Percentiles rank a stretch among this genome's conserved stretches.
Conservation (phyloP, 2,797 vertebrate species). For the Sebastes dallii region DNA sequence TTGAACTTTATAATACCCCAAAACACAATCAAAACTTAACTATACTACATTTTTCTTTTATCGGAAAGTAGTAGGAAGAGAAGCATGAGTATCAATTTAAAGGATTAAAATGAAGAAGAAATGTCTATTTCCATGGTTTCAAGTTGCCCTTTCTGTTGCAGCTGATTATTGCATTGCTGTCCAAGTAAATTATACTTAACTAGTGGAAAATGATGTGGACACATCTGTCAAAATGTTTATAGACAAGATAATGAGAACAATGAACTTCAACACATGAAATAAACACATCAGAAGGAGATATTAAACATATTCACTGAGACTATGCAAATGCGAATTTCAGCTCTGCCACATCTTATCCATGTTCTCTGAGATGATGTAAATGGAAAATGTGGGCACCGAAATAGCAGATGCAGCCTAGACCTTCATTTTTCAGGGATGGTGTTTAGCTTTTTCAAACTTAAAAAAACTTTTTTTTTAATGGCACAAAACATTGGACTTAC, state of each 20-base stretch:
- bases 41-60: neutral
- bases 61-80: neutral
- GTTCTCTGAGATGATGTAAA: neutral
- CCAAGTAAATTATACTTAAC: neutral
- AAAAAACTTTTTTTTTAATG: neutral
- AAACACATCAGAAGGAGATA: neutral
- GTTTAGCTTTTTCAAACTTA: neutral
- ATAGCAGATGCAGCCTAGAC: neutral
- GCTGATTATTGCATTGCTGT: neutral
- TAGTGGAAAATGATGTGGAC: neutral
- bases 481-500: conserved; percentile 80
- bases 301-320: neutral
- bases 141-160: neutral
- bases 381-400: neutral
- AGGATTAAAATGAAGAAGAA: neutral
- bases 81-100: neutral
- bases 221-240: neutral
- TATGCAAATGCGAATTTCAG: neutral
- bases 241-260: neutral
- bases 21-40: too few relatives aligned
- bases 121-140: neutral
- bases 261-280: neutral
- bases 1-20: neutral
- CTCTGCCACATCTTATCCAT: neutral
- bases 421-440: neutral